Conservation (phyloP, 2,888 invertebrate genomes). For the Hydriomena furcata region DNA sequence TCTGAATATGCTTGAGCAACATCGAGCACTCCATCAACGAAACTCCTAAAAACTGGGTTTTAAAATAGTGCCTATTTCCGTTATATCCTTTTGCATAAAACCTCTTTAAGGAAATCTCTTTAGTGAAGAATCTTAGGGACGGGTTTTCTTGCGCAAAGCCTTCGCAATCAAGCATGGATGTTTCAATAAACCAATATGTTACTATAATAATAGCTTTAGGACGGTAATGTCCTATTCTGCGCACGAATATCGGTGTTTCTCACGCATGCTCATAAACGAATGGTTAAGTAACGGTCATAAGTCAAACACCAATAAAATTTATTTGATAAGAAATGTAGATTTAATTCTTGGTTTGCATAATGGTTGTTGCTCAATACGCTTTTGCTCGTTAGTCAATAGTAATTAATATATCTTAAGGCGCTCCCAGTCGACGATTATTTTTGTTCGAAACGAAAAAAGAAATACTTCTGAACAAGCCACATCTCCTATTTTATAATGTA, state of each 20-base stretch:
- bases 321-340: slow-evolving; percentile 18
- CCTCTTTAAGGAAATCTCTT: slow-evolving; percentile 27
- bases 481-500: too few species aligned
- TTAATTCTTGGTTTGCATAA: slow-evolving; percentile 17
- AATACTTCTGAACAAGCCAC: too few species aligned
- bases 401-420: too few species aligned
- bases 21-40: slow-evolving; percentile 12
- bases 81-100: slow-evolving; percentile 29
- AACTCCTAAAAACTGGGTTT: slow-evolving; percentile 21
- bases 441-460: too few species aligned
- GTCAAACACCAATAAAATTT: slow-evolving; percentile 25
- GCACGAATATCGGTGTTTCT: slow-evolving; percentile 50
- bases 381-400: not conserved
- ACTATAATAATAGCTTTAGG: slow-evolving; percentile 45
- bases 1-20: slow-evolving; percentile 8
- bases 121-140: slow-evolving; percentile 28
- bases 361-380: not conserved
- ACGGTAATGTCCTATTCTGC: slow-evolving; percentile 42
- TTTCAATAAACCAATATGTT: slow-evolving; percentile 48
- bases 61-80: slow-evolving; percentile 34
- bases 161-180: slow-evolving; percentile 36
- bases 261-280: slow-evolving; percentile 34
- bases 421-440: too few species aligned
- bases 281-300: slow-evolving; percentile 28
- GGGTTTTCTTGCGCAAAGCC: slow-evolving; percentile 28